Evolutionary conservation across 2,888 invertebrate species (phyloP).

Genomic region (Rhagium mordax): DNA sequence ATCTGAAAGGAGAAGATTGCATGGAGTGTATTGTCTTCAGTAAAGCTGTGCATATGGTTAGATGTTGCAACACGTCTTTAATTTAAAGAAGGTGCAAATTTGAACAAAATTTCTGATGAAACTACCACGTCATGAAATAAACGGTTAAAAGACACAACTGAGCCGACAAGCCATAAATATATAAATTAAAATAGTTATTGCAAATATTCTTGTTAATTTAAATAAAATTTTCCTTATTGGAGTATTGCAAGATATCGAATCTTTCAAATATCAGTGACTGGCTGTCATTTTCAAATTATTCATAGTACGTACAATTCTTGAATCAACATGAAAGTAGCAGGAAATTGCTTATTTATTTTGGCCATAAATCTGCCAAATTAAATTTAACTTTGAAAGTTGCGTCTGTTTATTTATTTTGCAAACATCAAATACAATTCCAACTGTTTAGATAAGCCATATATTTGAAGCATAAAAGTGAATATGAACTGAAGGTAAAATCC

Average conservation of each 20-base stretch:
- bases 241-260: background rate
- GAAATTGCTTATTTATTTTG: conserved; percentile 35
- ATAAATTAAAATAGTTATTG: too few species aligned
- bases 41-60: too few species aligned
- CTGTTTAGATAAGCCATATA: conserved; percentile 20
- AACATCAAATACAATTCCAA: conserved; percentile 31
- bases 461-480: conserved; percentile 31
- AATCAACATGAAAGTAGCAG: conserved; percentile 25
- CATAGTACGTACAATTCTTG: background rate
- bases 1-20: too few species aligned
- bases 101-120: too few species aligned
- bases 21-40: too few species aligned
- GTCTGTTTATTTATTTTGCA: conserved; percentile 33
- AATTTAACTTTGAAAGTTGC: conserved; percentile 27
- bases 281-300: background rate
- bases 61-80: too few species aligned
- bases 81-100: too few species aligned
- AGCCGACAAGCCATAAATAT: too few species aligned
- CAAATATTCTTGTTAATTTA: too few species aligned
- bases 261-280: background rate
- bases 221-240: background rate
- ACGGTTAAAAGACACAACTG: too few species aligned
- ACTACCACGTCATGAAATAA: too few species aligned
- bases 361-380: conserved; percentile 34
- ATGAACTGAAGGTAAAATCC: conserved; percentile 21